A percentile compares a stretch with the other conserved stretches of the same genome.
Conservation (phyloP, 37 sponge, comb jelly and placozoan species). For the Eunapius fragilis region DNA sequence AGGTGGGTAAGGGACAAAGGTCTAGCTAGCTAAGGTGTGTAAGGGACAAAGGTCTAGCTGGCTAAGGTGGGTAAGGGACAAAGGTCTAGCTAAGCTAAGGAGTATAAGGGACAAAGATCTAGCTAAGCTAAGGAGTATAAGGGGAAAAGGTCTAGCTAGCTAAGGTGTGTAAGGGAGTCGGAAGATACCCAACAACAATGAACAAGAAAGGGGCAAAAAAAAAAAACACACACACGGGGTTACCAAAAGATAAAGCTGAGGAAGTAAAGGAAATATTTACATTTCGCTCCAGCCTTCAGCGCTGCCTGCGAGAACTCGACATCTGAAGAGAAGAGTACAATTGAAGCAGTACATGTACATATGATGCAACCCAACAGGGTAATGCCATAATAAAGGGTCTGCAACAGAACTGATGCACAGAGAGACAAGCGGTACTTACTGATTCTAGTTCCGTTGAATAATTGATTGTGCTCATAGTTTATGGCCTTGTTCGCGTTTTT, state of each 20-base stretch:
- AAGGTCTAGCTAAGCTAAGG: too few relatives aligned
- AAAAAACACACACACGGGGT: neutral
- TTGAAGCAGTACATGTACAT: neutral
- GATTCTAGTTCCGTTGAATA: slow-evolving; percentile 54
- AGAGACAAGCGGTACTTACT: slow-evolving; percentile 42
- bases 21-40: too few relatives aligned
- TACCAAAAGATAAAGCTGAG: neutral
- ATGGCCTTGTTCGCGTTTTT: slow-evolving; percentile 65
- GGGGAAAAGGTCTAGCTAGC: too few relatives aligned
- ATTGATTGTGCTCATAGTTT: slow-evolving; percentile 44
- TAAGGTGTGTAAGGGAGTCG: neutral
- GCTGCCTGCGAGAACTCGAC: slow-evolving; percentile 81
- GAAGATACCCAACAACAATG: neutral
- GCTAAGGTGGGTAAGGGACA: too few relatives aligned
- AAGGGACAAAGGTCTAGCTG: too few relatives aligned
- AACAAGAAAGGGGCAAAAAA: neutral
- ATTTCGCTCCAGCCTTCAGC: slow-evolving; percentile 72
- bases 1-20: too few relatives aligned
- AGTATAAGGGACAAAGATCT: too few relatives aligned
- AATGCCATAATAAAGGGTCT: neutral
- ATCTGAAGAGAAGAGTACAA: slow-evolving; percentile 36
- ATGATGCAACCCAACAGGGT: neutral
- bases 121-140: too few relatives aligned
- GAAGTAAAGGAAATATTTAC: slow-evolving; percentile 17
- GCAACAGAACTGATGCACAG: neutral